These are phyloP conservation scores for Drosophila pseudotakahashii DNA, from an alignment of 2,888 invertebrate genomes.

Conservation along the genomic window DNA sequence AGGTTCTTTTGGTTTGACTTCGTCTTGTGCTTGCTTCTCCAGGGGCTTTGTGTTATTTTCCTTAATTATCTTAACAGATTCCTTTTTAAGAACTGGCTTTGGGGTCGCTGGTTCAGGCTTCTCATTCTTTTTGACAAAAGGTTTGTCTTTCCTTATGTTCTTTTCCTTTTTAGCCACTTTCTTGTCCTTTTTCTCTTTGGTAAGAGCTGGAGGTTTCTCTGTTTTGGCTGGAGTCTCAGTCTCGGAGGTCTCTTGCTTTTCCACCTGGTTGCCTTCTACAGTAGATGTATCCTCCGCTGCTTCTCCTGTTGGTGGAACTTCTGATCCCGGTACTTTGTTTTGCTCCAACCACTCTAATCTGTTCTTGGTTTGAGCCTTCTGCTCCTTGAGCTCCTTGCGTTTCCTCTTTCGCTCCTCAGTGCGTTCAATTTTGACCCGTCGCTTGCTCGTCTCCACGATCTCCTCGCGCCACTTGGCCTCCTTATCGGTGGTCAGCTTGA, in stretches of 20 bases:
- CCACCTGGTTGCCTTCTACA: not conserved
- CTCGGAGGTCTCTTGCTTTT: not conserved
- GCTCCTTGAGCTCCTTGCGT: constrained; percentile 68
- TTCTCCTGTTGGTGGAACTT: not conserved
- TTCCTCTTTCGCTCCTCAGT: constrained; percentile 71
- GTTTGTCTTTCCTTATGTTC: not conserved
- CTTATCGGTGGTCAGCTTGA: constrained; percentile 59
- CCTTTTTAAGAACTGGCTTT: not conserved
- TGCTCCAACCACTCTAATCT: constrained; percentile 78
- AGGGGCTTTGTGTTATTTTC: not conserved
- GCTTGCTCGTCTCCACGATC: constrained; percentile 77
- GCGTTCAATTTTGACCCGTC: constrained; percentile 66
- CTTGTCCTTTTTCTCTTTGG: not conserved
- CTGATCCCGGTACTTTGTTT: constrained; percentile 39
- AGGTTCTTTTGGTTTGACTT: not conserved
- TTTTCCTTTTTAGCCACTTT: constrained; percentile 1
- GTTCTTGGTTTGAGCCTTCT: constrained; percentile 68
- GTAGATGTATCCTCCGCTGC: not conserved
- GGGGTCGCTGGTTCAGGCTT: not conserved
- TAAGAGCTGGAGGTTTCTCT: not conserved
- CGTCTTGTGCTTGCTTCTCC: not conserved
- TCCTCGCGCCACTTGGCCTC: constrained; percentile 72
- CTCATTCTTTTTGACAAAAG: not conserved
- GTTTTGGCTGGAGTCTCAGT: not conserved
- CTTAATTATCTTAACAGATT: not conserved